Percentiles rank a stretch among this genome's conserved stretches.
These are phyloP conservation scores for Euglossa dilemma DNA, from an alignment of 1,140 invertebrate genomes.

Conservation along the genomic window DNA sequence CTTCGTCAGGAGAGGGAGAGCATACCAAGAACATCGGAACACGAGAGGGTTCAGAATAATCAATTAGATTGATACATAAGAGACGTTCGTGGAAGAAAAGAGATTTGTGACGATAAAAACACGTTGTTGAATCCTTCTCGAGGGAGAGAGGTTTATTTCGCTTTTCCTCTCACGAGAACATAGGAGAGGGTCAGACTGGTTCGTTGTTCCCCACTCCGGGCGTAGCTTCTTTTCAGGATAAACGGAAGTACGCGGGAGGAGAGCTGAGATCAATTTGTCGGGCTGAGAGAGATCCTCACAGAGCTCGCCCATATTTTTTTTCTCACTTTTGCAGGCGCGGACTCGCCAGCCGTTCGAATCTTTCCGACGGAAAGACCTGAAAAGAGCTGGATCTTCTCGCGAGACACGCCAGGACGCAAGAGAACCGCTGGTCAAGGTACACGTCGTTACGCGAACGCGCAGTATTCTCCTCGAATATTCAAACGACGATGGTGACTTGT, in stretches of 20 bases:
- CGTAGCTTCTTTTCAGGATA: constrained; percentile 32
- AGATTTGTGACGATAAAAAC: constrained; percentile 41
- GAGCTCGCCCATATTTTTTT: constrained; percentile 33
- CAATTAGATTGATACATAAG: constrained; percentile 16
- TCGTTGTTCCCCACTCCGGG: constrained; percentile 51
- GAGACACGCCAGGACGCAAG: constrained; percentile 13
- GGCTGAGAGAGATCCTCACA: constrained; percentile 48
- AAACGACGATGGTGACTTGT: constrained; percentile 3
- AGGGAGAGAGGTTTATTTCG: constrained; percentile 44
- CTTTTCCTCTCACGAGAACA: constrained; percentile 47
- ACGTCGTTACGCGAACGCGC: constrained; percentile 31
- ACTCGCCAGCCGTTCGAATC: background rate
- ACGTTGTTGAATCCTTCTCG: constrained; percentile 26
- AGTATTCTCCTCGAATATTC: background rate
- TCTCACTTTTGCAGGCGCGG: background rate
- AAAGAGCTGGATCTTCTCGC: constrained; percentile 15
- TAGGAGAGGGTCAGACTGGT: constrained; percentile 44
- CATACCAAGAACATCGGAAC: constrained; percentile 15
- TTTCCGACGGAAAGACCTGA: background rate
- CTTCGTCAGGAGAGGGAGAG: constrained; percentile 13
- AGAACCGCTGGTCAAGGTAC: constrained; percentile 4
- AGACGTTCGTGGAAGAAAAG: constrained; percentile 58
- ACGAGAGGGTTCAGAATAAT: constrained; percentile 10
- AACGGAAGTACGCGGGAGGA: constrained; percentile 40
- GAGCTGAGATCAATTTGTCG: constrained; percentile 65